Base-by-base conservation (phyloP, 37 sponge, comb jelly and placozoan species). In the Dysidea cf. avara region DNA sequence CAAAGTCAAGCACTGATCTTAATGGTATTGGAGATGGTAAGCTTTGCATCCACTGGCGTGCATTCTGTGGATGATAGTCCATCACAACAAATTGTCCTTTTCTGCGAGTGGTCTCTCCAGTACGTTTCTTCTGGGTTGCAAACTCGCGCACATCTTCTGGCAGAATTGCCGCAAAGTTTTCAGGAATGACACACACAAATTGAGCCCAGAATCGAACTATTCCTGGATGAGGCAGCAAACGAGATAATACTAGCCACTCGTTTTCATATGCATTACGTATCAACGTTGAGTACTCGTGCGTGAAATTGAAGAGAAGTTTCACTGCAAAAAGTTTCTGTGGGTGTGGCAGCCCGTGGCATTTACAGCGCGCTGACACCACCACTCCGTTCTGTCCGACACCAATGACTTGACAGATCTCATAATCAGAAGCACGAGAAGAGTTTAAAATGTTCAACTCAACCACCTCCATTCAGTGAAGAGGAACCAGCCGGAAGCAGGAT, bases 121-220 rank as follows among this genome's bases (percentile, higher is more conserved):
- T 53, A 0, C 79, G 36, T 30, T 66, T 53, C 57, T 70, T 83
- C 36, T 72, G 64, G 2, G 66, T 61, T 46, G 72, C 68, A 35
- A 64, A 40, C 12, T 50, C 37, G 26, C 61, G 48, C 18, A 81
- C 37, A 16, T 76, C 39, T 0, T 68, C 61, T 20, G 83, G 80
- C 1, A 77, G 56, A 9, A 53, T 57, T 11, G 36, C 9, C 21
- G 70, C 57, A 61, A 92, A 87, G 48, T 57, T 55, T 17, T 77
- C 75, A 0, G 88, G 88, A 34, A 92, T 80, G 43, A 63, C 29
- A 53, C 83, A 79, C 39, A 92, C 78, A 81, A 92, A 92, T 59
- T 92, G 88, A n/a, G 88, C 70, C 88, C 88, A 87, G 64, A 74
- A 92, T 26, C 79, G 71, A 0, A 92, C 78, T 17, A 92, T 77